Evolutionary conservation across 2,797 vertebrate species (phyloP).

Genomic region (Pagetopsis macropterus): DNA sequence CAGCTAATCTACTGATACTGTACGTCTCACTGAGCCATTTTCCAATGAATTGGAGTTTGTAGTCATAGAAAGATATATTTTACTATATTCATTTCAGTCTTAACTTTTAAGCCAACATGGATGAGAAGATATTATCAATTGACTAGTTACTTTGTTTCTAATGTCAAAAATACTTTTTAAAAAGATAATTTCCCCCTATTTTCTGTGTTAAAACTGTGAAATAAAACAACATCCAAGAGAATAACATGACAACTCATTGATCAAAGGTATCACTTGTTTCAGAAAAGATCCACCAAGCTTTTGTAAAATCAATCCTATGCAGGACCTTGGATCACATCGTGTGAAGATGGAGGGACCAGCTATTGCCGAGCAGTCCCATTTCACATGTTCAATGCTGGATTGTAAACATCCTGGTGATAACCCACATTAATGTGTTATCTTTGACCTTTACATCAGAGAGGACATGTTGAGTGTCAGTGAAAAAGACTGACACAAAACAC

Average conservation of each 20-base stretch:
- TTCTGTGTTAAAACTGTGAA: too few species aligned
- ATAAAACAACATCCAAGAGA: too few species aligned
- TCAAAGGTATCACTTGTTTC: too few species aligned
- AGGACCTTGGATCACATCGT: background rate
- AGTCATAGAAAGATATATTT: background rate
- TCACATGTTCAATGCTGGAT: background rate
- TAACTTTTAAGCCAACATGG: background rate
- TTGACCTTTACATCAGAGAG: constrained; percentile 21
- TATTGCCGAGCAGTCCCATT: background rate
- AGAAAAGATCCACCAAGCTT: too few species aligned
- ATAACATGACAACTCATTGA: too few species aligned
- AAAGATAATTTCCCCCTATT: too few species aligned
- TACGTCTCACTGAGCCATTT: too few species aligned
- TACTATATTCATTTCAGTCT: background rate
- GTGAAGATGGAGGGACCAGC: background rate
- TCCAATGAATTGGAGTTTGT: background rate
- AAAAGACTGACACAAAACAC: background rate
- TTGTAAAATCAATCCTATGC: too few species aligned
- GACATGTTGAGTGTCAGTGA: background rate
- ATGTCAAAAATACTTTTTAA: background rate
- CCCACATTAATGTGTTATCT: background rate
- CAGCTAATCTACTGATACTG: background rate
- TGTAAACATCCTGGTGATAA: constrained; percentile 11
- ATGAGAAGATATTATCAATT: background rate
- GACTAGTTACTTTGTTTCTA: too few species aligned